Evolutionary conservation across 2,113 vertebrate genomes (phyloP).

Genomic region (Helogale parvula): DNA sequence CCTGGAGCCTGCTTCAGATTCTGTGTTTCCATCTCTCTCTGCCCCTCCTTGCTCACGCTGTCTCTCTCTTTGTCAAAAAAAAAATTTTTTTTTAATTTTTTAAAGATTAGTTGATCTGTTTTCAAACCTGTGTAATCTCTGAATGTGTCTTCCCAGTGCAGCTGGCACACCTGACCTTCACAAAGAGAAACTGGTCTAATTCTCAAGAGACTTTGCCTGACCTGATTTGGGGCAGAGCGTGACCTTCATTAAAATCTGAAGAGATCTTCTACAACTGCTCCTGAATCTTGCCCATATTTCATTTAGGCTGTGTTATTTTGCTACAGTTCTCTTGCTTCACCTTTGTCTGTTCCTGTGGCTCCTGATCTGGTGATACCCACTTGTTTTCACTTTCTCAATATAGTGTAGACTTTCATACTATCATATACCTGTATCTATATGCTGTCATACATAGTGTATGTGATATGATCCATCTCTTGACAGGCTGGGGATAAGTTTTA

Average conservation of each 20-base stretch:
- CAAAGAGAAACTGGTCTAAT: background rate
- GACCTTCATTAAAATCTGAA: background rate
- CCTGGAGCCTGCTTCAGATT: too few relatives aligned
- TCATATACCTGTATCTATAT: background rate
- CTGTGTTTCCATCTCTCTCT: too few relatives aligned
- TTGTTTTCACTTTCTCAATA: background rate
- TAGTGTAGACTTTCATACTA: background rate
- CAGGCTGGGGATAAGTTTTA: background rate
- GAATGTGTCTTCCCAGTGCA: background rate
- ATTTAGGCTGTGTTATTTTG: background rate
- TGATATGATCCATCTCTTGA: background rate
- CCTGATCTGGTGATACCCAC: background rate
- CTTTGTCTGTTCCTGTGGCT: background rate
- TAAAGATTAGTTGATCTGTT: background rate
- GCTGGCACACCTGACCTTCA: background rate
- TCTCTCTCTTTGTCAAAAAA: too few relatives aligned
- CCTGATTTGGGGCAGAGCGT: background rate
- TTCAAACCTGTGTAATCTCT: background rate
- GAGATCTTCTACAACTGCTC: background rate
- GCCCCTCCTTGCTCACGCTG: too few relatives aligned
- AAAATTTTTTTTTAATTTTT: too few relatives aligned
- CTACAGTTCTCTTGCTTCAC: background rate
- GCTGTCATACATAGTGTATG: background rate
- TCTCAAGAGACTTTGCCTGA: background rate
- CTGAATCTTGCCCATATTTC: background rate